Conservation (phyloP, 2,113 vertebrate species). For the Anthoscopus minutus region DNA sequence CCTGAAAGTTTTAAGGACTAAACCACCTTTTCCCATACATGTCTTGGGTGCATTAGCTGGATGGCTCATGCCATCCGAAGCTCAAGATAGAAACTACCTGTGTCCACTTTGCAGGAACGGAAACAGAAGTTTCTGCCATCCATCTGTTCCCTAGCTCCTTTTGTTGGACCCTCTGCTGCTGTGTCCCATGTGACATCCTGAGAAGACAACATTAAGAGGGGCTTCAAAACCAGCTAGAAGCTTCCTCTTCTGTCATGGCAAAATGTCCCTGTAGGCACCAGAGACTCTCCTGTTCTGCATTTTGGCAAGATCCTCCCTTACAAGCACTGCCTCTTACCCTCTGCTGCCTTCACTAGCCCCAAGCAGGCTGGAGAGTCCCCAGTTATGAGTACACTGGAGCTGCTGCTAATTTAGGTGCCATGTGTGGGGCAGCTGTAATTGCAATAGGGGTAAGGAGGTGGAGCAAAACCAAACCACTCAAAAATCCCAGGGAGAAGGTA, state of each 20-base stretch:
- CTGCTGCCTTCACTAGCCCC: not conserved
- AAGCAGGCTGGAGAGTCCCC: not conserved
- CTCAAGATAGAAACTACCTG: not conserved
- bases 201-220: not conserved
- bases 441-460: rapidly evolving
- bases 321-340: not conserved
- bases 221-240: not conserved
- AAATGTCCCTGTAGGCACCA: not conserved
- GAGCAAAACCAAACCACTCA: not conserved
- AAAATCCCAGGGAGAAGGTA: not conserved
- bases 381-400: not conserved
- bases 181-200: not conserved
- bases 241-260: not conserved
- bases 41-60: not conserved
- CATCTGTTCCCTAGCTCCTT: not conserved
- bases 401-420: not conserved
- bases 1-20: not conserved
- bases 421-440: not conserved
- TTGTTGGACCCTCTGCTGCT: not conserved
- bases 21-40: rapidly evolving
- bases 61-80: not conserved
- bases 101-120: not conserved
- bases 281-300: not conserved
- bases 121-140: not conserved
- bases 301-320: not conserved